A percentile compares a stretch with the other conserved stretches of the same genome.
phyloP scores from a whole-genome alignment of 2,888 invertebrate species.

The Drosophila prolongata region DNA sequence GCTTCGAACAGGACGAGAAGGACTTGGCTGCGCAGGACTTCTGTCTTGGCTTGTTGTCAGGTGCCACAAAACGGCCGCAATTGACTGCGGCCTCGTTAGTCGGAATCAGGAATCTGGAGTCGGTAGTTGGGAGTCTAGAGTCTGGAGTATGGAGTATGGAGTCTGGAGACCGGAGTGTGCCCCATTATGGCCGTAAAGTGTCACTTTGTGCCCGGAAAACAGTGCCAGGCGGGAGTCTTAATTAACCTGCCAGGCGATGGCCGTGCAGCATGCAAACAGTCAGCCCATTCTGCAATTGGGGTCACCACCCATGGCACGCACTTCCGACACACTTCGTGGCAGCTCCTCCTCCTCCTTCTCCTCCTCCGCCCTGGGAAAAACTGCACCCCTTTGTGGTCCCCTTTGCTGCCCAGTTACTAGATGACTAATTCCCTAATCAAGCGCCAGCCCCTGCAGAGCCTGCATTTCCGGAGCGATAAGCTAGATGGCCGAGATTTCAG shows the following conservation, averaged over 20 bases:
- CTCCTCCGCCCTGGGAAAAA: neutral
- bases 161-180: neutral
- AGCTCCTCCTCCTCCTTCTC: neutral
- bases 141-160: no score
- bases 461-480: conserved; percentile 30
- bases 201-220: conserved; percentile 16
- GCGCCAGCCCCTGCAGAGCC: conserved; percentile 16
- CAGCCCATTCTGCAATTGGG: conserved; percentile 10
- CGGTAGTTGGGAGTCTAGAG: no score
- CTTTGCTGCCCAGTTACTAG: neutral
- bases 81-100: conserved; percentile 10
- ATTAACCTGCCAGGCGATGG: conserved; percentile 29
- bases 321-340: conserved; percentile 13
- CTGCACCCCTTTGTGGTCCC: neutral
- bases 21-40: neutral
- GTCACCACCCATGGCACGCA: conserved; percentile 18
- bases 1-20: conserved; percentile 11
- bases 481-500: conserved; percentile 16
- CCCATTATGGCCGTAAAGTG: conserved; percentile 5
- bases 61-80: conserved; percentile 28
- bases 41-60: conserved; percentile 5
- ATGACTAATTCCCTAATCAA: conserved; percentile 39
- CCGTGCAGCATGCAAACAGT: conserved; percentile 23
- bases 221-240: conserved; percentile 15
- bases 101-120: conserved; percentile 4